Conservation (phyloP, 2,888 invertebrate species). For the Amiota minor region DNA sequence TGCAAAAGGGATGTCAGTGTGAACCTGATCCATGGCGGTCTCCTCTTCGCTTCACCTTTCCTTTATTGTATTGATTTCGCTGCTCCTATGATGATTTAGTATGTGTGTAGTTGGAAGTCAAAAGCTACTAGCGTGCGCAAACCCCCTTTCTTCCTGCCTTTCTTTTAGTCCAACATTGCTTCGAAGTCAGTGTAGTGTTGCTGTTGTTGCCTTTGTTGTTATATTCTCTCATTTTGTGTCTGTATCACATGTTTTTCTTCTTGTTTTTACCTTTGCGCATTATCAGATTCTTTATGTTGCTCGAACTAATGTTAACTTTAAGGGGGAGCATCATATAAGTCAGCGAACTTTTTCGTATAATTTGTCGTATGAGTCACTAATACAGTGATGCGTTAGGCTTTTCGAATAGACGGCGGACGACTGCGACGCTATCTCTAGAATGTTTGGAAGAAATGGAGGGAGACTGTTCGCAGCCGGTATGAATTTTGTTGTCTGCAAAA, state of each 20-base stretch:
- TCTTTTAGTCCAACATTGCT: too few species aligned
- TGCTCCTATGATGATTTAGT: too few species aligned
- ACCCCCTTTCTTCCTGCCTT: too few species aligned
- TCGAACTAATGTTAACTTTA: conserved; percentile 54
- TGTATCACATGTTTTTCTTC: conserved; percentile 69
- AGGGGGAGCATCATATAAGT: conserved; percentile 30
- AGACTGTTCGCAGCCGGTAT: conserved; percentile 54
- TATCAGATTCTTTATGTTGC: conserved; percentile 19
- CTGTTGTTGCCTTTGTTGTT: too few species aligned
- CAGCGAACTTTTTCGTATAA: not conserved
- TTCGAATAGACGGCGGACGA: not conserved
- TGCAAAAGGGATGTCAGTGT: conserved; percentile 5
- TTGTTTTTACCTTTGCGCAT: conserved; percentile 60
- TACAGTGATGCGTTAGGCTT: conserved; percentile 37
- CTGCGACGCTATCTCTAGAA: conserved; percentile 25
- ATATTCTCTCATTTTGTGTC: conserved; percentile 49
- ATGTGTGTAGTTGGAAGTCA: too few species aligned
- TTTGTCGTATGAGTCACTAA: conserved; percentile 53
- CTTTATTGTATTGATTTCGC: not conserved
- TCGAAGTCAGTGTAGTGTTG: too few species aligned
- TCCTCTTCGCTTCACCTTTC: not conserved
- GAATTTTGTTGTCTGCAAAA: conserved; percentile 17
- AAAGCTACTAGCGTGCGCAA: too few species aligned
- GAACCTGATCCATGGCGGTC: not conserved
- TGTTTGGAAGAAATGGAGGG: conserved; percentile 22